Evolutionary conservation across 2,113 vertebrate genomes (phyloP).

Genomic region (Mobula hypostoma): DNA sequence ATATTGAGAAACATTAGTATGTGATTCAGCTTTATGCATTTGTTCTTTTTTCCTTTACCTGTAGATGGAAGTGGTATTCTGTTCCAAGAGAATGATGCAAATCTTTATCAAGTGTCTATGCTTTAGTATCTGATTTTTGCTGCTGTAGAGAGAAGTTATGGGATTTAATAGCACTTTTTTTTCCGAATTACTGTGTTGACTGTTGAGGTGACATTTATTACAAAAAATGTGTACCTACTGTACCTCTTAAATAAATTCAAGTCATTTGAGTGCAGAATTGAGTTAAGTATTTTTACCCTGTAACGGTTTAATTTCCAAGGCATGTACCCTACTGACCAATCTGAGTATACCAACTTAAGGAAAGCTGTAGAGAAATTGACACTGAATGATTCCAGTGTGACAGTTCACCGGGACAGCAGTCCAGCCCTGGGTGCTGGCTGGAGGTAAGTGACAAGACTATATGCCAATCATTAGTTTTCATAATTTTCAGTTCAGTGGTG

Average conservation of each 20-base stretch:
- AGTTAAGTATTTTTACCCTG: not conserved
- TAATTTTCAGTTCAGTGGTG: not conserved
- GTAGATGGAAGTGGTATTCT: too few relatives aligned
- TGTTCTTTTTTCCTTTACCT: too few relatives aligned
- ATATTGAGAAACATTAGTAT: too few relatives aligned
- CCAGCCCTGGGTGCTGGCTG: slow-evolving; percentile 88
- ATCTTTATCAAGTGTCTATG: not conserved
- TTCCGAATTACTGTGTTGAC: not conserved
- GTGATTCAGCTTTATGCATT: too few relatives aligned
- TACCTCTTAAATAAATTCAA: not conserved
- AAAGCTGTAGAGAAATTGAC: slow-evolving; percentile 86
- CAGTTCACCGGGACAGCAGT: slow-evolving; percentile 82
- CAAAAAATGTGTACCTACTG: not conserved
- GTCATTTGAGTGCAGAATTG: not conserved
- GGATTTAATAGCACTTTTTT: not conserved
- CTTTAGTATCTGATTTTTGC: not conserved
- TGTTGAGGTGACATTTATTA: not conserved
- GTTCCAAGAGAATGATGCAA: not conserved
- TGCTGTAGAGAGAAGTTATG: not conserved
- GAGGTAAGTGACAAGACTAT: slow-evolving; percentile 64
- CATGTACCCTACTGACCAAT: slow-evolving; percentile 88
- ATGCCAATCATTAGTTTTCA: not conserved
- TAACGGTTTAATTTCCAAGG: slow-evolving; percentile 53
- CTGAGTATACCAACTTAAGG: slow-evolving; percentile 80
- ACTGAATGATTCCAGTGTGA: slow-evolving; percentile 90